Conservation (phyloP, 2,797 vertebrate species). For the Serranus cabrilla region DNA sequence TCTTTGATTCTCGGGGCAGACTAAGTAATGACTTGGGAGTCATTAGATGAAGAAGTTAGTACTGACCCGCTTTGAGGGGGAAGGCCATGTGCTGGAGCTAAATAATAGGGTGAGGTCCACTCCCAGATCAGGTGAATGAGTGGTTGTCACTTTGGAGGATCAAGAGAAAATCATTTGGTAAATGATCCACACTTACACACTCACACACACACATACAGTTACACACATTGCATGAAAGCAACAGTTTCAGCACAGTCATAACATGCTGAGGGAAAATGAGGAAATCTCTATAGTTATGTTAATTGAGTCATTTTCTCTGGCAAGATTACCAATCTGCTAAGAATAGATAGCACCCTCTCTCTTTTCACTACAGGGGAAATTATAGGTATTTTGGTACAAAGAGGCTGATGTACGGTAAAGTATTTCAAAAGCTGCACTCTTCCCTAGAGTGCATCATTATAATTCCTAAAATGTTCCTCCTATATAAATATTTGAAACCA, state of each 20-base stretch:
- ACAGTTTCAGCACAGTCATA: constrained; percentile 46
- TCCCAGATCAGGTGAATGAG: constrained; percentile 71
- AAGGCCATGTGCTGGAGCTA: constrained; percentile 59
- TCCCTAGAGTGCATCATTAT: too few relatives aligned
- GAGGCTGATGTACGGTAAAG: not conserved
- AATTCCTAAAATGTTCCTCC: not conserved
- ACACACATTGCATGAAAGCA: constrained; percentile 33
- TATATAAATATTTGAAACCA: constrained; percentile 29
- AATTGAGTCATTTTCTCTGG: constrained; percentile 56
- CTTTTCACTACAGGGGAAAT: constrained; percentile 47
- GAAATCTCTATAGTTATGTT: constrained; percentile 52
- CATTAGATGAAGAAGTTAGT: constrained; percentile 69
- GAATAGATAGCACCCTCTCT: constrained; percentile 45
- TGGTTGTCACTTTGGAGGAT: constrained; percentile 66
- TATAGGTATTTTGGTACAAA: constrained; percentile 35
- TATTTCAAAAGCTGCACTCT: not conserved
- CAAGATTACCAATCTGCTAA: constrained; percentile 49
- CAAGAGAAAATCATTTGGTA: constrained; percentile 58
- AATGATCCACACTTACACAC: constrained; percentile 31
- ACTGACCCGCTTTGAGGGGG: constrained; percentile 56
- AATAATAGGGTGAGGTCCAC: constrained; percentile 76
- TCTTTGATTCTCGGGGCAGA: constrained; percentile 75
- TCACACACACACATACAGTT: not conserved
- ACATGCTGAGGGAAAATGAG: constrained; percentile 40
- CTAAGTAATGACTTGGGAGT: constrained; percentile 72